Percentiles rank a stretch among this genome's conserved stretches.
These are phyloP conservation scores for Psittacula derbiana DNA, from an alignment of 2,797 vertebrate species.

Conservation along the genomic window DNA sequence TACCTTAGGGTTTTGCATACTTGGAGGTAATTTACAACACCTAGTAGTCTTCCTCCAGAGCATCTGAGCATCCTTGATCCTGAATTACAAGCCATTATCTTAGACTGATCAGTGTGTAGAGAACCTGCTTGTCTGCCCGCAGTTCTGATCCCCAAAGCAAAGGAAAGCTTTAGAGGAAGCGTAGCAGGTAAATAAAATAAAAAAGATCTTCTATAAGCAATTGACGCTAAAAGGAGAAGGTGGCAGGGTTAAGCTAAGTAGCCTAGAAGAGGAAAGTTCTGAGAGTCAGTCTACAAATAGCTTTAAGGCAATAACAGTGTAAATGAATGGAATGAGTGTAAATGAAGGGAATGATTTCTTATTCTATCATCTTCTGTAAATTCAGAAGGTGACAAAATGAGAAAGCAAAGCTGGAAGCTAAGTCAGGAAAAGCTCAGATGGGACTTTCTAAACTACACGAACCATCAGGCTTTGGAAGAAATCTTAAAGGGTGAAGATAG, in stretches of 20 bases:
- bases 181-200: neutral
- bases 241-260: neutral
- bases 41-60: neutral
- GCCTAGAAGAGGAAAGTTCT: neutral
- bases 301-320: neutral
- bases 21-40: neutral
- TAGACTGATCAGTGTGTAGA: neutral
- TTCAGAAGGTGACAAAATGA: neutral
- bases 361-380: neutral
- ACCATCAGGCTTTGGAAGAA: neutral
- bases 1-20: neutral
- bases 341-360: neutral
- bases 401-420: neutral
- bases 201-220: accelerated
- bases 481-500: neutral
- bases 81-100: neutral
- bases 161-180: neutral
- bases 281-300: neutral
- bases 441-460: neutral
- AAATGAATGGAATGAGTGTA: neutral
- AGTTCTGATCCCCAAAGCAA: neutral
- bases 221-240: neutral
- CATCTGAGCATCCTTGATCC: neutral
- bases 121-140: neutral
- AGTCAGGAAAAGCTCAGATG: neutral